phyloP scores from a whole-genome alignment of 2,888 invertebrate genomes.

The Drosophila anomalata region DNA sequence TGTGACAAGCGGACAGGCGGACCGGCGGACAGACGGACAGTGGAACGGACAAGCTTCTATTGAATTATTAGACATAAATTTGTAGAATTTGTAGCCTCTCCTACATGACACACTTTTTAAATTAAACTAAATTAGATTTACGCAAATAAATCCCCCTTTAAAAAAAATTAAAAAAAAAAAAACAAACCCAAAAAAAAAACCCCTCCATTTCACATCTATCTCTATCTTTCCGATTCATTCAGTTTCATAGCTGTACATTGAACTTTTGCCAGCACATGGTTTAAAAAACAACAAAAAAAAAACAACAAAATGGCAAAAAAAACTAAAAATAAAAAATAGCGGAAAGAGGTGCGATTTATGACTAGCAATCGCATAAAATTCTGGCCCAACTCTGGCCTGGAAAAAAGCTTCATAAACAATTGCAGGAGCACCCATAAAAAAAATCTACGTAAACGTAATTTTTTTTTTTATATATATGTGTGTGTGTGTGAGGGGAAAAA shows the following conservation, averaged over 20 bases:
- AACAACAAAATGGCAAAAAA: neutral
- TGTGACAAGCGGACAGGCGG: neutral
- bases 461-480: neutral
- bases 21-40: neutral
- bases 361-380: conserved; percentile 57
- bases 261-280: conserved; percentile 51
- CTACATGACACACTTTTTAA: neutral
- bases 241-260: conserved; percentile 60
- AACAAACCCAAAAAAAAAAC: neutral
- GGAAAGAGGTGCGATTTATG: conserved; percentile 59
- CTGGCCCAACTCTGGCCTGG: conserved; percentile 34
- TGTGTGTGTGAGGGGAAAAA: neutral
- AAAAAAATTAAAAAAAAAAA: neutral
- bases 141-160: too few species aligned
- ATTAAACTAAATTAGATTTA: neutral
- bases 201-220: too few species aligned
- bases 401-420: conserved; percentile 60
- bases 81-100: neutral
- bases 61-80: neutral
- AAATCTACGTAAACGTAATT: conserved; percentile 8
- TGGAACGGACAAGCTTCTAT: conserved; percentile 1
- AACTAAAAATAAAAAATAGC: neutral
- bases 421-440: conserved; percentile 35
- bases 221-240: neutral
- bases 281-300: conserved; percentile 1